These are phyloP conservation scores for Centroberyx gerrardi DNA, from an alignment of 2,797 vertebrate species.

Conservation along the genomic window DNA sequence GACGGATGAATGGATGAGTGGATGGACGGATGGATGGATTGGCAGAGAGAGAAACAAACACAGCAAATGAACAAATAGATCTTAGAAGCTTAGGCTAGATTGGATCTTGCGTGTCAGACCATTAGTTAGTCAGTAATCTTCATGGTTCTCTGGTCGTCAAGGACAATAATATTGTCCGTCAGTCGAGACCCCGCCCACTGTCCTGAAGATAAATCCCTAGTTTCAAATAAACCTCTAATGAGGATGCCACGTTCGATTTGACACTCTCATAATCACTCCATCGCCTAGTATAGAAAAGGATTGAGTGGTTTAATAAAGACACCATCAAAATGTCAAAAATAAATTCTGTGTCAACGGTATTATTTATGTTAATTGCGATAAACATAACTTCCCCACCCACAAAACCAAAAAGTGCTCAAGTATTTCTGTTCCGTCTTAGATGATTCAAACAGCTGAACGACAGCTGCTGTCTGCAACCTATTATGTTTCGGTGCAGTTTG, in stretches of 20 bases:
- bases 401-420: constrained; percentile 45
- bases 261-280: constrained; percentile 54
- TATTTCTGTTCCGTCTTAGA: constrained; percentile 57
- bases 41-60: constrained; percentile 77
- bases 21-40: constrained; percentile 43
- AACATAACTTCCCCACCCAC: constrained; percentile 63
- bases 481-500: constrained; percentile 45
- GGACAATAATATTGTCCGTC: constrained; percentile 59
- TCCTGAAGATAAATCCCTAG: constrained; percentile 39
- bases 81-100: constrained; percentile 60
- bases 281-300: constrained; percentile 49
- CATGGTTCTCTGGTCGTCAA: constrained; percentile 59
- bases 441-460: constrained; percentile 56
- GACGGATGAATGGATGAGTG: constrained; percentile 76
- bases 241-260: constrained; percentile 53
- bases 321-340: constrained; percentile 63
- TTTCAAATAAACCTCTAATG: constrained; percentile 17
- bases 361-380: constrained; percentile 76
- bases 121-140: constrained; percentile 65
- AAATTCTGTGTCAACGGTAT: constrained; percentile 54
- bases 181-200: constrained; percentile 32
- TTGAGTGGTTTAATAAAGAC: constrained; percentile 59
- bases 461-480: constrained; percentile 48
- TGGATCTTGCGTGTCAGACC: constrained; percentile 51
- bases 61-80: constrained; percentile 75